Percentiles rank a stretch among this genome's conserved stretches.
phyloP scores from a whole-genome alignment of 2,888 invertebrate species.

The Dasysyrphus albostriatus region DNA sequence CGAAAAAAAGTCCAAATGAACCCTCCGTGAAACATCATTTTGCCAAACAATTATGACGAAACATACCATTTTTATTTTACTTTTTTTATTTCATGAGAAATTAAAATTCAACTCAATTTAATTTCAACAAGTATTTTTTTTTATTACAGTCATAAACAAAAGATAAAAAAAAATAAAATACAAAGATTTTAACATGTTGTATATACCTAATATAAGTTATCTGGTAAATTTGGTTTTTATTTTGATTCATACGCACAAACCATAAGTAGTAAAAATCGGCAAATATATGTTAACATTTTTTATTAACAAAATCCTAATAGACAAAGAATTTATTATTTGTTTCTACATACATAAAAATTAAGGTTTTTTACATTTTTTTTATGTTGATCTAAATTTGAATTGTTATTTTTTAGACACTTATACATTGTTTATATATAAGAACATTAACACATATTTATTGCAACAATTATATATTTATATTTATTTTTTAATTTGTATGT shows the following conservation, averaged over 20 bases:
- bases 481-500: constrained; percentile 28
- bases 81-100: no score
- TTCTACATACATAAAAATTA: neutral
- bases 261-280: neutral
- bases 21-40: no score
- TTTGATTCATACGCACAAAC: neutral
- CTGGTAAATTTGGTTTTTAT: neutral
- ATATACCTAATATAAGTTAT: no score
- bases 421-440: constrained; percentile 28
- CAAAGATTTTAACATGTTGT: neutral
- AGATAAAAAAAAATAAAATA: neutral
- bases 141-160: constrained; percentile 70
- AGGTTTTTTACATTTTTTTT: neutral
- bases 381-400: constrained; percentile 5
- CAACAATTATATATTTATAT: constrained; percentile 66
- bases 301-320: no score
- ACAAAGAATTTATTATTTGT: neutral
- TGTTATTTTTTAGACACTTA: constrained; percentile 35
- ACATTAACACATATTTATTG: constrained; percentile 60
- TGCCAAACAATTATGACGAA: no score
- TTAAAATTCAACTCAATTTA: neutral
- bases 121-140: constrained; percentile 61
- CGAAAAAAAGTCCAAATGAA: no score
- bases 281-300: neutral
- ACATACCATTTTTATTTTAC: no score